Conservation (phyloP, 2,888 invertebrate genomes). For the Heterodera filipjevi region DNA sequence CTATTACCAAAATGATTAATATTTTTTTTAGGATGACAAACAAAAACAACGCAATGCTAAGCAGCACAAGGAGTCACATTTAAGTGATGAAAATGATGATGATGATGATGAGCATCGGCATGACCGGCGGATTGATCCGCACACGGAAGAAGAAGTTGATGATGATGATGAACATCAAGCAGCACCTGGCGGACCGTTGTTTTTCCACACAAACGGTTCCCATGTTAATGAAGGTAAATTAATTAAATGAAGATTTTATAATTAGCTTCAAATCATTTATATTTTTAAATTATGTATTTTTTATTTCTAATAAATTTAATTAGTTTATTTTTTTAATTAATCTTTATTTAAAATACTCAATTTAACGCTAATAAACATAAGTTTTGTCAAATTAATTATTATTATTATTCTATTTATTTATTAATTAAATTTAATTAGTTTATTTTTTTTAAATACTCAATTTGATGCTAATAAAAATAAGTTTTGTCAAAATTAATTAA, state of each 20-base stretch:
- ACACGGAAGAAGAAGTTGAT: slow-evolving; percentile 54
- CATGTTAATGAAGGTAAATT: slow-evolving; percentile 52
- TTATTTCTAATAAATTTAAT: slow-evolving; percentile 64
- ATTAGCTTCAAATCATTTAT: too few species aligned
- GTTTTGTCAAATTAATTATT: too few species aligned
- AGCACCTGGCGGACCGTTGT: slow-evolving; percentile 56
- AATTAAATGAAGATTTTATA: too few species aligned
- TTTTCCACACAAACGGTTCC: slow-evolving; percentile 58
- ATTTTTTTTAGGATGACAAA: background rate
- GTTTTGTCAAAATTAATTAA: too few species aligned
- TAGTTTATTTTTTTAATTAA: too few species aligned
- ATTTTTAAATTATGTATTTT: background rate
- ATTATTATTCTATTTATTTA: too few species aligned
- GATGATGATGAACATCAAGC: slow-evolving; percentile 44
- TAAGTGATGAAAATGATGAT: background rate
- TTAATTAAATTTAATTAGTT: too few species aligned
- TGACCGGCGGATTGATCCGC: slow-evolving; percentile 49
- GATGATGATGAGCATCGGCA: slow-evolving; percentile 3
- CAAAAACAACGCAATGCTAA: background rate
- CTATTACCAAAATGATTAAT: background rate
- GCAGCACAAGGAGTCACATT: background rate
- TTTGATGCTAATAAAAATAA: too few species aligned
- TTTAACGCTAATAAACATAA: too few species aligned
- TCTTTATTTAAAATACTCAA: too few species aligned
- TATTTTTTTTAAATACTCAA: too few species aligned